A percentile compares a stretch with the other conserved stretches of the same genome.
Evolutionary conservation across 2,888 invertebrate genomes (phyloP).

Genomic region (Geotrupes spiniger): DNA sequence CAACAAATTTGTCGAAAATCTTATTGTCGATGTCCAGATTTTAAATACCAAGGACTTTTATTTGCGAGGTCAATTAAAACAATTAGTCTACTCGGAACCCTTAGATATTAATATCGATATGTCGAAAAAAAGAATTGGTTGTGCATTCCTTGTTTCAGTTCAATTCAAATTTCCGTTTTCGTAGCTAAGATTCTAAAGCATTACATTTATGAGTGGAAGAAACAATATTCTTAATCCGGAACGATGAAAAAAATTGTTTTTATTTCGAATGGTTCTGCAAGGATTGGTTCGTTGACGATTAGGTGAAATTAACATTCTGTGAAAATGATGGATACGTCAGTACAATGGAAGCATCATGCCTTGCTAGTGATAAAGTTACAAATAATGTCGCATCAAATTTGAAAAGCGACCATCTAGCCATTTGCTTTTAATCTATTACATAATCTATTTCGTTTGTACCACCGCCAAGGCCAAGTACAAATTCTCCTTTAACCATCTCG

Average conservation of each 20-base stretch:
- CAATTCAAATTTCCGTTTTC: conserved; percentile 16
- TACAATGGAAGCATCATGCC: conserved; percentile 14
- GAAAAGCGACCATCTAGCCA: neutral
- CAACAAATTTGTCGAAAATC: too few relatives aligned
- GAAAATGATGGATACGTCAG: conserved; percentile 31
- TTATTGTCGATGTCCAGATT: too few relatives aligned
- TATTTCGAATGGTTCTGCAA: conserved; percentile 44
- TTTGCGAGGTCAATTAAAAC: too few relatives aligned
- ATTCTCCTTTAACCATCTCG: conserved; percentile 60
- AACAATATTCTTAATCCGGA: conserved; percentile 40
- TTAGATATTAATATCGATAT: conserved; percentile 45
- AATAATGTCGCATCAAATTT: too few relatives aligned
- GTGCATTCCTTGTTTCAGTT: too few relatives aligned
- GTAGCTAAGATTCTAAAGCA: conserved; percentile 15
- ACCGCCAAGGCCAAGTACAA: conserved; percentile 58
- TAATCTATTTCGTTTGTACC: conserved; percentile 57
- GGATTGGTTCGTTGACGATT: conserved; percentile 30
- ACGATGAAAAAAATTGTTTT: conserved; percentile 44
- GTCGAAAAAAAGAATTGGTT: too few relatives aligned
- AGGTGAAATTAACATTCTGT: conserved; percentile 24
- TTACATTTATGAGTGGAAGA: conserved; percentile 32
- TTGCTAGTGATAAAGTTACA: conserved; percentile 22
- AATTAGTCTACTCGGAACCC: too few relatives aligned
- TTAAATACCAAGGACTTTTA: too few relatives aligned
- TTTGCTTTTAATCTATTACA: conserved; percentile 60